Conservation (phyloP, 2,113 vertebrate genomes). For the Lutjanus erythropterus region DNA sequence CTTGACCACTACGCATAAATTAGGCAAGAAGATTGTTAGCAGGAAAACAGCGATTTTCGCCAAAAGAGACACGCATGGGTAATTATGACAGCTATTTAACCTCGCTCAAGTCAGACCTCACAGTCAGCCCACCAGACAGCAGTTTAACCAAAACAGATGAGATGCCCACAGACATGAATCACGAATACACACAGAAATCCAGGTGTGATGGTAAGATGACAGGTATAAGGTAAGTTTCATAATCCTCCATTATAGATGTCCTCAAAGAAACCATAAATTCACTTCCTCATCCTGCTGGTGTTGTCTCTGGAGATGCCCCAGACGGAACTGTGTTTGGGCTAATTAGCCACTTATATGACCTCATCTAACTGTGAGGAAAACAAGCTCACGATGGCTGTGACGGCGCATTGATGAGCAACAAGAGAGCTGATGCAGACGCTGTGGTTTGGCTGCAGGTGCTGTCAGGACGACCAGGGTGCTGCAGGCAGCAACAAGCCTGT, state of each 20-base stretch:
- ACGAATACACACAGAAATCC: constrained; percentile 23
- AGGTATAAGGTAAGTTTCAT: constrained; percentile 24
- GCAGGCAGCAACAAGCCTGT: too few species aligned
- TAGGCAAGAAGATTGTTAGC: constrained; percentile 52
- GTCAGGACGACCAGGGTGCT: too few species aligned
- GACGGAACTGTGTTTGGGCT: constrained; percentile 55
- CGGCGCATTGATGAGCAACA: constrained; percentile 52
- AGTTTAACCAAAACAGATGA: constrained; percentile 16
- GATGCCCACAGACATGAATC: constrained; percentile 16
- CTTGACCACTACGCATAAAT: constrained; percentile 56
- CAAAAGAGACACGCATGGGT: constrained; percentile 32
- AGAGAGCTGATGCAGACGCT: constrained; percentile 25
- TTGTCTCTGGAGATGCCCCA: constrained; percentile 38
- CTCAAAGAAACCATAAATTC: constrained; percentile 23
- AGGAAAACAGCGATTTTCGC: constrained; percentile 50
- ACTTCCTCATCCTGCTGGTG: constrained; percentile 10
- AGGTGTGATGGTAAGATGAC: constrained; percentile 21
- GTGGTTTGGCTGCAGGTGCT: constrained; percentile 44
- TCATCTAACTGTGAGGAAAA: constrained; percentile 67
- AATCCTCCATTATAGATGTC: constrained; percentile 38
- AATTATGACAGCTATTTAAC: constrained; percentile 63
- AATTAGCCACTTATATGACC: constrained; percentile 69
- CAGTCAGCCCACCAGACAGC: constrained; percentile 52
- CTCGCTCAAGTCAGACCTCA: constrained; percentile 54
- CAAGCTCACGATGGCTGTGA: constrained; percentile 60